Percentiles rank a stretch among this genome's conserved stretches.
These are phyloP conservation scores for Ceuthmochares aereus DNA, from an alignment of 2,113 vertebrate genomes.

Conservation along the genomic window DNA sequence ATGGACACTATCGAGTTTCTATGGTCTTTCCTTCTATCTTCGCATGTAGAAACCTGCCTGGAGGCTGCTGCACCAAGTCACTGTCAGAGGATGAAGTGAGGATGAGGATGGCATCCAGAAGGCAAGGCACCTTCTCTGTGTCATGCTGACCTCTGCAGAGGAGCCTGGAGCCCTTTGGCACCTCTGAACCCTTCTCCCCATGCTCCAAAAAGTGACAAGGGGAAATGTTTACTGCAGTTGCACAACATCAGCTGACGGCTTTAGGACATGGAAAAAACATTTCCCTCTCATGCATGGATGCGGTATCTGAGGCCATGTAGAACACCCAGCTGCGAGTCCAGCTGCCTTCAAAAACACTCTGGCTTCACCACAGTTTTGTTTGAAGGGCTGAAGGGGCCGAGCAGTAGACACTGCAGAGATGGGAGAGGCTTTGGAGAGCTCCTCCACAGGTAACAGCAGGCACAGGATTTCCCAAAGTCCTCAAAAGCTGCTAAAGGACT, in stretches of 20 bases:
- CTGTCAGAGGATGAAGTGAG: neutral
- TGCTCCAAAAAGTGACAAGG: neutral
- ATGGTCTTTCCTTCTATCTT: neutral
- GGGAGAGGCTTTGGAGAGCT: neutral
- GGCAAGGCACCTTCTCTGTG: neutral
- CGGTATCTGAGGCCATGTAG: neutral
- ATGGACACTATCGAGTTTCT: neutral
- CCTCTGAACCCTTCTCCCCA: neutral
- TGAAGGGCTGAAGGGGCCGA: neutral
- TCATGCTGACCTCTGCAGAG: neutral
- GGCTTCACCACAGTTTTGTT: neutral
- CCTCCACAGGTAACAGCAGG: accelerated
- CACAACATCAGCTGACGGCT: neutral
- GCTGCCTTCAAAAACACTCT: neutral
- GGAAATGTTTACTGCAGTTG: conserved; percentile 15
- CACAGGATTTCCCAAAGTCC: neutral
- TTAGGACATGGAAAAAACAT: neutral
- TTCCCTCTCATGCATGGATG: neutral
- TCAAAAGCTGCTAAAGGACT: neutral
- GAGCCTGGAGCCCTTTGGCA: neutral
- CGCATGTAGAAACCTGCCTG: neutral
- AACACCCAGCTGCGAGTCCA: neutral
- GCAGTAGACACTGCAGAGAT: accelerated
- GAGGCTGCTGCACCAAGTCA: neutral
- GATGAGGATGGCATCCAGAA: neutral